These are phyloP conservation scores for Drosophila tristis DNA, from an alignment of 1,140 invertebrate species.

Conservation along the genomic window DNA sequence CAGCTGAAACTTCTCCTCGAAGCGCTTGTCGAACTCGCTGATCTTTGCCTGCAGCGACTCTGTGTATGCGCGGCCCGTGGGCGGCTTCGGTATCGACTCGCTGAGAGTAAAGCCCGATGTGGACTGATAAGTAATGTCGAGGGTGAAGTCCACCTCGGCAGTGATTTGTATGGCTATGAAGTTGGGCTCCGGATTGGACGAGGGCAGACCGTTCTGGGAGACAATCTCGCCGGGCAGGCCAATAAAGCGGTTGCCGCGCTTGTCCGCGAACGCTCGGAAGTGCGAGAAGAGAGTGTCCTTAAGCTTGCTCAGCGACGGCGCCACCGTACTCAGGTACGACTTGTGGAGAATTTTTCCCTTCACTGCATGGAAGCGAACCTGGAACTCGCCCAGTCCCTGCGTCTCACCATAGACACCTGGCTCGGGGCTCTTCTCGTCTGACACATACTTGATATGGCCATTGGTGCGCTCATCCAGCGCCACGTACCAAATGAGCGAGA, in stretches of 20 bases:
- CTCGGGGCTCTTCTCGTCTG: conserved; percentile 86
- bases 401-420: conserved; percentile 91
- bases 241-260: conserved; percentile 86
- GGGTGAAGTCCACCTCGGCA: conserved; percentile 91
- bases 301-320: conserved; percentile 89
- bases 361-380: conserved; percentile 82
- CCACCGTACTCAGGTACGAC: conserved; percentile 89
- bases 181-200: conserved; percentile 88
- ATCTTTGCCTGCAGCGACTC: conserved; percentile 87
- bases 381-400: conserved; percentile 92
- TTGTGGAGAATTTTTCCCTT: conserved; percentile 88
- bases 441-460: conserved; percentile 85
- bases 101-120: conserved; percentile 83
- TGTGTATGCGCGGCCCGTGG: conserved; percentile 87
- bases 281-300: conserved; percentile 91
- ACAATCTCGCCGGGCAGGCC: conserved; percentile 87
- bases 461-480: conserved; percentile 90
- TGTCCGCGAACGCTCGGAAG: conserved; percentile 86
- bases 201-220: conserved; percentile 81
- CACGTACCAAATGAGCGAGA: conserved; percentile 91
- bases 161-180: conserved; percentile 93
- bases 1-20: conserved; percentile 90
- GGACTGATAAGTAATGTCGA: conserved; percentile 94
- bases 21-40: conserved; percentile 87
- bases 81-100: conserved; percentile 77